phyloP scores from a whole-genome alignment of 2,113 vertebrate genomes.

The Plestiodon gilberti region DNA sequence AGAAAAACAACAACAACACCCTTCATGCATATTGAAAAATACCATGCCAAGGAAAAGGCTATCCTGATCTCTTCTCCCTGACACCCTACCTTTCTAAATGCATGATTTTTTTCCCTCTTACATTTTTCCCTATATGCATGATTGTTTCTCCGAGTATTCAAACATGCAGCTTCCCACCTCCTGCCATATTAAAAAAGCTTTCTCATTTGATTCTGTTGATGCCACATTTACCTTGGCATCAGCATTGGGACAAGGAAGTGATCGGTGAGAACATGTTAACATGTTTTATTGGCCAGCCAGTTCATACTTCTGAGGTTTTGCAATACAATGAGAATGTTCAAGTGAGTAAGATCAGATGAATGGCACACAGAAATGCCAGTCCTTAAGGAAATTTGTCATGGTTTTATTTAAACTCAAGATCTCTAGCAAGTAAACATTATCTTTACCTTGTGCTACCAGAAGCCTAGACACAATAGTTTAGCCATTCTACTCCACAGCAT shows the following conservation, averaged over 20 bases:
- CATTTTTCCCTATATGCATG: too few relatives aligned
- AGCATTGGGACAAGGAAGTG: background rate
- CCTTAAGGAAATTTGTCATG: background rate
- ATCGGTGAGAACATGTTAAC: too few relatives aligned
- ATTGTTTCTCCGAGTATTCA: background rate
- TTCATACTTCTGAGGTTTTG: background rate
- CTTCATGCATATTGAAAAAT: too few relatives aligned
- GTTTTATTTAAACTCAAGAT: fast-evolving
- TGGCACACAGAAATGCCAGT: background rate
- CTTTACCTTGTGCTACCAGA: background rate
- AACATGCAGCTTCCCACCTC: background rate
- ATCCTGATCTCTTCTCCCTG: too few relatives aligned
- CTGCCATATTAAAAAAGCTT: too few relatives aligned
- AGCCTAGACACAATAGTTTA: background rate
- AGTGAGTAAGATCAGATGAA: background rate
- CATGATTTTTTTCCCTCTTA: too few relatives aligned
- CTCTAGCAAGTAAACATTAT: background rate
- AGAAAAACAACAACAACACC: too few relatives aligned
- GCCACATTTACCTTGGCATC: background rate
- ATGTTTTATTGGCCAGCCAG: background rate
- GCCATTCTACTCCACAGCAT: background rate
- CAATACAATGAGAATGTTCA: background rate
- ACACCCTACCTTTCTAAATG: too few relatives aligned
- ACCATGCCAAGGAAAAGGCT: too few relatives aligned
- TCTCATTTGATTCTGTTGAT: background rate